Evolutionary conservation across 1,140 invertebrate genomes (phyloP).

Genomic region (Acromyrmex heyeri): DNA sequence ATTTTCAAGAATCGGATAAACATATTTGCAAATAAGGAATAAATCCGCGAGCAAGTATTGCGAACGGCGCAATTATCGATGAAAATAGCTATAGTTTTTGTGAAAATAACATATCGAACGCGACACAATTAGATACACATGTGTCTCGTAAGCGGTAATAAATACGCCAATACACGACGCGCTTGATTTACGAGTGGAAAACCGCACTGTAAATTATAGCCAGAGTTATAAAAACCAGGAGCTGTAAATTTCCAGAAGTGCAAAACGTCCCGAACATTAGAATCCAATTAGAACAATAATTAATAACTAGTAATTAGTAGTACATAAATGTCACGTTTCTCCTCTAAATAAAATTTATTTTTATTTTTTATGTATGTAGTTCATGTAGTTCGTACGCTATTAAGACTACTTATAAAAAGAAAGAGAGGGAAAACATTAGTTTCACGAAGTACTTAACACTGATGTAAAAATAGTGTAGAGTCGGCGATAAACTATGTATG

Average conservation of each 20-base stretch:
- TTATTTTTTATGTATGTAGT: not conserved
- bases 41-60: not conserved
- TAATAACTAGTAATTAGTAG: not conserved
- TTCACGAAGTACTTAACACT: conserved; percentile 2
- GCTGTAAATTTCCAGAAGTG: conserved; percentile 10
- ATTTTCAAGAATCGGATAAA: not conserved
- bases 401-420: not conserved
- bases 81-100: conserved; percentile 4
- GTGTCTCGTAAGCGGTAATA: not conserved
- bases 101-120: not conserved
- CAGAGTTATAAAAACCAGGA: not conserved
- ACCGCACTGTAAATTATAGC: conserved; percentile 1
- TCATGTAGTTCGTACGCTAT: not conserved
- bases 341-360: not conserved
- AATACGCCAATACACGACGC: conserved; percentile 8
- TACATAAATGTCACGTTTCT: not conserved
- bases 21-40: not conserved
- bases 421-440: not conserved
- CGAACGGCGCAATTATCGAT: not conserved
- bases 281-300: conserved; percentile 28
- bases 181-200: conserved; percentile 35
- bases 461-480: not conserved
- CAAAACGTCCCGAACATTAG: not conserved
- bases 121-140: not conserved
- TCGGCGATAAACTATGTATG: not conserved